Percentiles rank a stretch among this genome's conserved stretches.
phyloP scores from a whole-genome alignment of 2,113 vertebrate species.

The Cheilinus undulatus region DNA sequence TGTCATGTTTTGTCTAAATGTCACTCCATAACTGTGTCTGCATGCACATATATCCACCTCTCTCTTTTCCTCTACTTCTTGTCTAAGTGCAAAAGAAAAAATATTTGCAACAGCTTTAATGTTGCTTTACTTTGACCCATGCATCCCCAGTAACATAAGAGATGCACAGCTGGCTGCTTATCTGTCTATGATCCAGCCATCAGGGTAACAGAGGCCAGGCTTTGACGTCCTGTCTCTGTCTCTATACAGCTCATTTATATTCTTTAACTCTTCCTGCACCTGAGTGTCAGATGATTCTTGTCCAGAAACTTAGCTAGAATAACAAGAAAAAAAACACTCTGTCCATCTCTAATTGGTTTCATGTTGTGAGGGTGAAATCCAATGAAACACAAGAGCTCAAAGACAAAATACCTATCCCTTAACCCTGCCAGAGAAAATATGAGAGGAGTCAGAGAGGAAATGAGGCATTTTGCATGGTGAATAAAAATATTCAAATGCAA shows the following conservation, averaged over 20 bases:
- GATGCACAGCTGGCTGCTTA: slow-evolving; percentile 38
- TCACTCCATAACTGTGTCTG: background rate
- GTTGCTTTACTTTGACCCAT: background rate
- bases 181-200: slow-evolving; percentile 34
- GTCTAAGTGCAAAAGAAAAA: background rate
- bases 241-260: slow-evolving; percentile 19
- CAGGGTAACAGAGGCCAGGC: slow-evolving; percentile 18
- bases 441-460: background rate
- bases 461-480: background rate
- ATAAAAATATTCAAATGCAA: background rate
- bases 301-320: background rate
- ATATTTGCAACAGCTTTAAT: background rate
- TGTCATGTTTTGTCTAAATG: background rate
- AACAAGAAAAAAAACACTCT: slow-evolving; percentile 1
- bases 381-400: background rate
- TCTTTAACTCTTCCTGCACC: slow-evolving; percentile 6
- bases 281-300: slow-evolving; percentile 20
- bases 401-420: background rate
- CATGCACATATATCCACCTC: background rate
- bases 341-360: background rate
- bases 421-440: slow-evolving; percentile 14
- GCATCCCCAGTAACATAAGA: slow-evolving; percentile 9
- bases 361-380: background rate
- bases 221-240: slow-evolving; percentile 52
- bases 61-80: background rate